A percentile compares a stretch with the other conserved stretches of the same genome.
Evolutionary conservation across 2,888 invertebrate genomes (phyloP).

Genomic region (Lucinisca nassula): DNA sequence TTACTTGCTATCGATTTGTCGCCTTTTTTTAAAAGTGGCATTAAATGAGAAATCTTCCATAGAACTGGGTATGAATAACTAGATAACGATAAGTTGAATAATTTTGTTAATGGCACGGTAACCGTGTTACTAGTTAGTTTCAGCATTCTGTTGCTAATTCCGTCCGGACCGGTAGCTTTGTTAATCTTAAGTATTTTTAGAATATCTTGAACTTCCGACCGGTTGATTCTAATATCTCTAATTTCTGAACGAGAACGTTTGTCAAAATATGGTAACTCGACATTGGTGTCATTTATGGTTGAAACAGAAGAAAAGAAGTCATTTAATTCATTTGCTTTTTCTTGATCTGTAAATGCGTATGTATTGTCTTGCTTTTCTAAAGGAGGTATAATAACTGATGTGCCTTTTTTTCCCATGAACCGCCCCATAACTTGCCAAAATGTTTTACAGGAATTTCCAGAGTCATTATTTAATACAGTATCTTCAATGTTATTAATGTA

Average conservation of each 20-base stretch:
- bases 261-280: background rate
- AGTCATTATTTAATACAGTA: background rate
- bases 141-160: conserved; percentile 19
- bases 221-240: background rate
- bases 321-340: background rate
- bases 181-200: background rate
- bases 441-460: background rate
- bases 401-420: background rate
- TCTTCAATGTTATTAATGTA: background rate
- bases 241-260: background rate
- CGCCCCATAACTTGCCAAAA: conserved; percentile 10
- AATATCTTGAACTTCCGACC: background rate
- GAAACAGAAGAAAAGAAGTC: conserved; percentile 1
- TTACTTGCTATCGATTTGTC: background rate
- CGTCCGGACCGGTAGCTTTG: conserved; percentile 13
- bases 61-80: background rate
- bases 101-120: background rate
- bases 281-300: background rate
- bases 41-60: background rate
- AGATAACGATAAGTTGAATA: background rate
- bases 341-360: background rate
- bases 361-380: background rate
- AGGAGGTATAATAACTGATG: background rate
- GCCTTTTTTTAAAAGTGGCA: background rate
- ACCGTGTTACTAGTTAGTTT: background rate